phyloP scores from a whole-genome alignment of 2,888 invertebrate genomes.

The Yponomeuta malinellus region DNA sequence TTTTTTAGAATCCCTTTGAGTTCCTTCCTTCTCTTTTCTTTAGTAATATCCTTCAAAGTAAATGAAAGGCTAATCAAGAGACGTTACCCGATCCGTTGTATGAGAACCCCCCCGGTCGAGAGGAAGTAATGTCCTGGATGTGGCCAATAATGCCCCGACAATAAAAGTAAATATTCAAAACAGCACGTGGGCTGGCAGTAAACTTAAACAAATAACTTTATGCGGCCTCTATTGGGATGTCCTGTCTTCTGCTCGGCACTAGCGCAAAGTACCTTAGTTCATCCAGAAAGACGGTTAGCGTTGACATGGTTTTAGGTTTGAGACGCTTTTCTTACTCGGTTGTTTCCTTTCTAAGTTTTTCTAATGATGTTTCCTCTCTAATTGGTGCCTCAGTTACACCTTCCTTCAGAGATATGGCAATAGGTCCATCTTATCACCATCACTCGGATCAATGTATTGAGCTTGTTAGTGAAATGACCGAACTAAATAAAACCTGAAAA shows the following conservation, averaged over 20 bases:
- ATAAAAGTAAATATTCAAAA: conserved; percentile 65
- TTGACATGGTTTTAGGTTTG: no score
- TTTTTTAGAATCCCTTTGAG: no score
- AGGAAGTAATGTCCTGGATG: conserved; percentile 32
- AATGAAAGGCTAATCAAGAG: not conserved
- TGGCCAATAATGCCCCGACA: conserved; percentile 49
- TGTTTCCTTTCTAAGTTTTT: no score
- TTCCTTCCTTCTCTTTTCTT: not conserved
- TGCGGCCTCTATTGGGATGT: conserved; percentile 69
- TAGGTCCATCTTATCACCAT: no score
- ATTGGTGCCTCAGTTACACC: no score
- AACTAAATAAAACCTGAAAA: no score
- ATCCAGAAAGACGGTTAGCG: no score
- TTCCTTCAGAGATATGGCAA: no score
- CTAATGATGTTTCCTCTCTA: no score
- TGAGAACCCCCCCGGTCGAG: not conserved
- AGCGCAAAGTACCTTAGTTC: not conserved
- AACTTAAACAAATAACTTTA: conserved; percentile 74
- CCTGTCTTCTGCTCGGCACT: conserved; percentile 41
- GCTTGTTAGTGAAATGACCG: no score
- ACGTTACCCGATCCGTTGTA: not conserved
- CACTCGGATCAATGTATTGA: no score
- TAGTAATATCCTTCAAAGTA: no score
- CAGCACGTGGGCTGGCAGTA: conserved; percentile 62
- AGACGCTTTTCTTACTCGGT: not conserved